A percentile compares a stretch with the other conserved stretches of the same genome.
These are phyloP conservation scores for Folsomia manolachei DNA, from an alignment of 2,888 invertebrate species.

Conservation along the genomic window DNA sequence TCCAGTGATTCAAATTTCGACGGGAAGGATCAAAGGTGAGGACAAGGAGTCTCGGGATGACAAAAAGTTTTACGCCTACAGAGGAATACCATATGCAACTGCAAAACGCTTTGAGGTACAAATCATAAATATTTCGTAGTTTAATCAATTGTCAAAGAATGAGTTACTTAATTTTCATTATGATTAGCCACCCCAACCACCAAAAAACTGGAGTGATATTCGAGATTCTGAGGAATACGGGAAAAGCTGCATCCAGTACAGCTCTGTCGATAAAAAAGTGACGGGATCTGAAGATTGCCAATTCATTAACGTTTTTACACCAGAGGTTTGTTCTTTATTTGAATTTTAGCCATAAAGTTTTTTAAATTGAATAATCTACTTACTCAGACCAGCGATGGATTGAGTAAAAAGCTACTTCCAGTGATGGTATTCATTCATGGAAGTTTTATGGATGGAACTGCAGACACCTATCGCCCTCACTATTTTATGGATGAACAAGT, in stretches of 20 bases:
- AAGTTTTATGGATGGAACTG: slow-evolving; percentile 35
- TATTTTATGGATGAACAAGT: slow-evolving; percentile 40
- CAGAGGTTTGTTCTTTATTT: slow-evolving; percentile 31
- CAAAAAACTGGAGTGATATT: slow-evolving; percentile 41
- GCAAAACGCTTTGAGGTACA: slow-evolving; percentile 34
- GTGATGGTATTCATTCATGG: slow-evolving; percentile 39
- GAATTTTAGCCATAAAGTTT: neutral
- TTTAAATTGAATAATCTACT: neutral
- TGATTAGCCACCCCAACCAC: slow-evolving; percentile 36
- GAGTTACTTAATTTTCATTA: neutral
- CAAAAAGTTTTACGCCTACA: slow-evolving; percentile 38
- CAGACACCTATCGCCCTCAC: slow-evolving; percentile 33
- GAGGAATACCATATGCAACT: slow-evolving; percentile 42
- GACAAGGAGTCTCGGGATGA: slow-evolving; percentile 42
- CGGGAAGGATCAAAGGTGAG: slow-evolving; percentile 39
- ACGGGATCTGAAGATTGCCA: slow-evolving; percentile 39
- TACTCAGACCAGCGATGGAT: slow-evolving; percentile 31
- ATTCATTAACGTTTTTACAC: slow-evolving; percentile 39
- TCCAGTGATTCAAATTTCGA: slow-evolving; percentile 29
- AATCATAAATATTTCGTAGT: neutral
- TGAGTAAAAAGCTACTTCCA: slow-evolving; percentile 35
- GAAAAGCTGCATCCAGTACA: slow-evolving; percentile 44
- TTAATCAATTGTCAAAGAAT: neutral
- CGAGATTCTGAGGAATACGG: slow-evolving; percentile 40
- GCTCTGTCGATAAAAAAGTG: slow-evolving; percentile 41